Base-by-base conservation (phyloP, 2,888 invertebrate genomes). In the Rhabditoides inermis region DNA sequence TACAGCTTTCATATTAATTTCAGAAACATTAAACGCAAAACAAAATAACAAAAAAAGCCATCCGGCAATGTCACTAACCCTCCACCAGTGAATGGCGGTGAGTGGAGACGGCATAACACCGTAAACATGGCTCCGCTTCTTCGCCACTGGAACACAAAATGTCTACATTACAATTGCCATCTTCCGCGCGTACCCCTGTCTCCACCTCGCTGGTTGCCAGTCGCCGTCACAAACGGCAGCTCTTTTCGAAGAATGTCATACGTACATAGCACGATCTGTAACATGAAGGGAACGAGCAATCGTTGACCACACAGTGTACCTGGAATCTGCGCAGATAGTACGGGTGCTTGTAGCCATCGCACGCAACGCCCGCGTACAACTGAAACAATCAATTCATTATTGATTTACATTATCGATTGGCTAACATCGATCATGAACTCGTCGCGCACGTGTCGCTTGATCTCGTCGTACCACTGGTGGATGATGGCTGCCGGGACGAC, bases 191-290 rank as follows among this genome's bases (percentile, higher is more conserved):
- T n/a, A n/a, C n/a, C n/a, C n/a, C n/a, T n/a, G n/a, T n/a, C n/a
- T n/a, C n/a, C n/a, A n/a, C n/a, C n/a, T n/a, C n/a, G n/a, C n/a
- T n/a, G n/a, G n/a, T n/a, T n/a, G n/a, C n/a, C n/a, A n/a, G n/a
- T n/a, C n/a, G n/a, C 76, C 56, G 83, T 81, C 0, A 83, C 82
- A 62, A 83, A 82, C 67, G 83, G 77, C 22, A 86, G 73, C 72
- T 87, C 86, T 22, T 77, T 78, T 41, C 83, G 78, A 1, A 87
- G 77, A 0, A 83, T 82, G 59, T 79, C 81, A 71, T 87, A 88
- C 0, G 86, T 85, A 0, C 85, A 85, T 10, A 88, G 79, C 1
- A 88, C 84, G 36, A 88, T 79, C 75, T 87, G 86, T 68, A n/a
- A n/a, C n/a, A n/a, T n/a, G n/a, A n/a, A n/a, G n/a, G n/a, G n/a